A percentile compares a stretch with the other conserved stretches of the same genome.
Evolutionary conservation across 2,113 vertebrate species (phyloP).

Genomic region (Mus pahari): DNA sequence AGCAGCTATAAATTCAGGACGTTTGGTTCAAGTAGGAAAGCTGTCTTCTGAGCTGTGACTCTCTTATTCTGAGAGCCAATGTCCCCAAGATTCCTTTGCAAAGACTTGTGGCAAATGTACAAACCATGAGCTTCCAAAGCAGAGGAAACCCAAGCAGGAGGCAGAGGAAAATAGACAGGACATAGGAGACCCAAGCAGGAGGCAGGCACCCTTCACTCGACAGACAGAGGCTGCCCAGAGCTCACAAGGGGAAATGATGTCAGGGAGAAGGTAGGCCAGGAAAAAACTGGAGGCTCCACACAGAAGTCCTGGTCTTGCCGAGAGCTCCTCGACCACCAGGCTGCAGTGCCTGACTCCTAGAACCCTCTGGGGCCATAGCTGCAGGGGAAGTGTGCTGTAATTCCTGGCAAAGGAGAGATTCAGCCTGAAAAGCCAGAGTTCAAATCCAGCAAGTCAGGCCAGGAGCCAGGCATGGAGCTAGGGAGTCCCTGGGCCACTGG

Average conservation of each 20-base stretch:
- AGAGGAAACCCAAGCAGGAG: not conserved
- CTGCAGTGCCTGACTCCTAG: not conserved
- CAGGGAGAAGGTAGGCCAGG: not conserved
- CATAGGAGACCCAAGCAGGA: not conserved
- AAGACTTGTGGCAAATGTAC: not conserved
- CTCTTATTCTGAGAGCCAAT: not conserved
- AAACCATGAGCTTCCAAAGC: not conserved
- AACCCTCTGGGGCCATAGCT: not conserved
- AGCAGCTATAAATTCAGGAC: not conserved
- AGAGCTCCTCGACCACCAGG: not conserved
- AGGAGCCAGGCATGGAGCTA: not conserved
- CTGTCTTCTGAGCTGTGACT: not conserved
- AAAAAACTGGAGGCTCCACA: not conserved
- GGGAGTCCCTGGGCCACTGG: not conserved
- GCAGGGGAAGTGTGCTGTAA: no score
- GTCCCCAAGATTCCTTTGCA: not conserved
- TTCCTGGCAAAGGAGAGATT: not conserved
- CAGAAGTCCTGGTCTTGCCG: no score
- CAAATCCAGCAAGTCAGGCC: not conserved
- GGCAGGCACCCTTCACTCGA: not conserved
- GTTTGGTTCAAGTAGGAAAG: accelerated
- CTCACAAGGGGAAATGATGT: no score
- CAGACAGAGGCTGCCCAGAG: not conserved
- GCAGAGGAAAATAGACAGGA: not conserved
- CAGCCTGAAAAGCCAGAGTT: not conserved